Conservation (phyloP, 1,140 invertebrate genomes). For the Drosophila guanche region DNA sequence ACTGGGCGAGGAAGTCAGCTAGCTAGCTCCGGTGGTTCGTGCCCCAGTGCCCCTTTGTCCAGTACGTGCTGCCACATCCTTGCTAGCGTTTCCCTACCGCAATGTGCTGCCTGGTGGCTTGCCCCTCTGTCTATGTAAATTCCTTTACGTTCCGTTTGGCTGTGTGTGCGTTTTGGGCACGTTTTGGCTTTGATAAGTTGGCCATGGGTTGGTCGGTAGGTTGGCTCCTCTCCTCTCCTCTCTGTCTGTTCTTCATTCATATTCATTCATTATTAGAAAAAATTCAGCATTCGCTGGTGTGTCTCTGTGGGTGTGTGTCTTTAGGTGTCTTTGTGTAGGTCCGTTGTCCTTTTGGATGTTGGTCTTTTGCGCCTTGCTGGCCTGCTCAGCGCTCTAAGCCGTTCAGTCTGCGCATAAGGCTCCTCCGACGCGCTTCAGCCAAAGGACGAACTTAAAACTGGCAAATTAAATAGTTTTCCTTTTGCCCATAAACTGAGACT, state of each 20-base stretch:
- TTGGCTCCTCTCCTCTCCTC: conserved; percentile 8
- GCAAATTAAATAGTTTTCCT: conserved; percentile 2
- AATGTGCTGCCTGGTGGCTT: conserved; percentile 22
- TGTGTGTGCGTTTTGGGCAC: conserved; percentile 75
- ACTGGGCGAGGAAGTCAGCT: conserved; percentile 72
- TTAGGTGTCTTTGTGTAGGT: conserved; percentile 11
- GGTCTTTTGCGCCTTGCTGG: conserved; percentile 61
- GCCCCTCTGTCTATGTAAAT: conserved; percentile 63
- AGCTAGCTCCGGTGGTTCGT: conserved; percentile 26
- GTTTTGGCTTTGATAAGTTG: conserved; percentile 79
- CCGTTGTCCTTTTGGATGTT: conserved; percentile 55
- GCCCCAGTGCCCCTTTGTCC: background rate
- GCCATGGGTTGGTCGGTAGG: conserved; percentile 46
- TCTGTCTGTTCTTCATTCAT: conserved; percentile 67
- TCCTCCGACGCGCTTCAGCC: conserved; percentile 70
- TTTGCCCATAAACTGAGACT: background rate
- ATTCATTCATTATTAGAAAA: conserved; percentile 82
- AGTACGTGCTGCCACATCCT: background rate
- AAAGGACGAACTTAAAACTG: conserved; percentile 26
- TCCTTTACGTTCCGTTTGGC: conserved; percentile 39
- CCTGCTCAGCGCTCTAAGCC: conserved; percentile 60
- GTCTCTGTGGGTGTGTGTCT: conserved; percentile 23
- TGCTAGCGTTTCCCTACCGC: conserved; percentile 31
- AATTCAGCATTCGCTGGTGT: conserved; percentile 66
- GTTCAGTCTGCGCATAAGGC: conserved; percentile 74